Conservation (phyloP, 1,140 invertebrate species). For the Calephelis nemesis region DNA sequence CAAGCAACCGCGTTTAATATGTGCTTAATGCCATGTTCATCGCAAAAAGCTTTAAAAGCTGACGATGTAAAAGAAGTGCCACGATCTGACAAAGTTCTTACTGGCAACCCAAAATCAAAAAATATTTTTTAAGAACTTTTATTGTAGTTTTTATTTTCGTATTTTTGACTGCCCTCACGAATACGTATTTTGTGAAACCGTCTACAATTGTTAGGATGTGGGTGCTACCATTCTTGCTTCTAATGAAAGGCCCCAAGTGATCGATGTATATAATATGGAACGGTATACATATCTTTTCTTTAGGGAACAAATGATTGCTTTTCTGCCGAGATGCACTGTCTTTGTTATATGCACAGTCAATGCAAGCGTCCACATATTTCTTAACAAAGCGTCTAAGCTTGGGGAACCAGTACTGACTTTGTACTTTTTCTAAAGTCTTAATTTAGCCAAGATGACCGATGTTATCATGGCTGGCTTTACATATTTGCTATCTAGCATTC, state of each 20-base stretch:
- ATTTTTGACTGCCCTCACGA: constrained; percentile 30
- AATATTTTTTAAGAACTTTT: constrained; percentile 33
- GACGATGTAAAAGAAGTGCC: constrained; percentile 36
- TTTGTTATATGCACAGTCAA: constrained; percentile 42
- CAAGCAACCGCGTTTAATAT: constrained; percentile 38
- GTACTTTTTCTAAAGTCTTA: constrained; percentile 36
- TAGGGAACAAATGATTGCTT: constrained; percentile 30
- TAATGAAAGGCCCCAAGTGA: constrained; percentile 34
- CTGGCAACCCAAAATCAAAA: constrained; percentile 33
- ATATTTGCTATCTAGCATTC: constrained; percentile 31
- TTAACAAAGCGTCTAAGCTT: constrained; percentile 32
- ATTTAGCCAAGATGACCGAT: constrained; percentile 32
- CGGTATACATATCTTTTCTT: constrained; percentile 29
- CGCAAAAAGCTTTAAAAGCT: constrained; percentile 34
- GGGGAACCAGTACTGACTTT: constrained; percentile 38
- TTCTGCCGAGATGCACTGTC: constrained; percentile 23
- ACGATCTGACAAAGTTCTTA: constrained; percentile 33
- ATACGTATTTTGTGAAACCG: constrained; percentile 37
- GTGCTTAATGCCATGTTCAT: constrained; percentile 34
- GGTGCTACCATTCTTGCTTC: constrained; percentile 29
- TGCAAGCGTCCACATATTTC: constrained; percentile 38
- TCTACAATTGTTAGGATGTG: constrained; percentile 37
- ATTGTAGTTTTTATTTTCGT: constrained; percentile 34
- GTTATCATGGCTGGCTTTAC: constrained; percentile 35
- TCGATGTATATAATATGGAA: constrained; percentile 38